Evolutionary conservation across 2,797 vertebrate genomes (phyloP), one percentile per base, ranked within the genome.

Genomic region (Sebastes elongatus): DNA sequence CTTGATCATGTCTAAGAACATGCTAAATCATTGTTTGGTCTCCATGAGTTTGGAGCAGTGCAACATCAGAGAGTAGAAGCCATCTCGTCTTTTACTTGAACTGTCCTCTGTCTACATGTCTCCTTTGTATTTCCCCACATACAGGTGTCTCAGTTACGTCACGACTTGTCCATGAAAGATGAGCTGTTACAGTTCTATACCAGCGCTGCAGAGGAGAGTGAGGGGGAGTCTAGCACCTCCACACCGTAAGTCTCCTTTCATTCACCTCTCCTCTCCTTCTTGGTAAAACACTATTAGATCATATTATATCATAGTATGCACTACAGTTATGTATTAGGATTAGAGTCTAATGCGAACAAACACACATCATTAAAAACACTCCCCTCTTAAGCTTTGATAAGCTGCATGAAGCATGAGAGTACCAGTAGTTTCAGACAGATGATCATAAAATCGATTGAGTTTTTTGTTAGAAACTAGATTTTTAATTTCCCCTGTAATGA

Each of bases 181-280:
- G 99, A 99, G 65, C 94, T 99, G 73, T 96, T 99, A 6, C 98
- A 99, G 94, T 99, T 99, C 91, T 99, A 99, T 56, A 98, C 97
- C 78, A 98, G 94, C 0, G 97, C 97, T 18, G 98, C 97, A 0
- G 98, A 99, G 81, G 99, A 99, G 82, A 99, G 97, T 0, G 98
- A 99, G 71, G 97, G 97, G 0, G 98, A 99, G 74, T 99, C 98
- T 0, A 32, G 95, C 81, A 96, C 96, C 86, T 96, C 97, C 55
- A 98, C 98, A n/a, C 98, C 97, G 98, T 99, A 89, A 97, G 98
- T 76, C n/a, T 59, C 32, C 52, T 65, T 28, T 49, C 8, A 72
- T 53, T 74, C 62, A n/a, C 56, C 18, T 73, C 57, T 32, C 25
- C 22, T 57, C 61, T 62, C 7, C 7, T 42, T 22, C 6, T 30